Percentiles rank a stretch among this genome's conserved stretches.
phyloP scores from a whole-genome alignment of 1,140 invertebrate genomes.

The Apis cerana region DNA sequence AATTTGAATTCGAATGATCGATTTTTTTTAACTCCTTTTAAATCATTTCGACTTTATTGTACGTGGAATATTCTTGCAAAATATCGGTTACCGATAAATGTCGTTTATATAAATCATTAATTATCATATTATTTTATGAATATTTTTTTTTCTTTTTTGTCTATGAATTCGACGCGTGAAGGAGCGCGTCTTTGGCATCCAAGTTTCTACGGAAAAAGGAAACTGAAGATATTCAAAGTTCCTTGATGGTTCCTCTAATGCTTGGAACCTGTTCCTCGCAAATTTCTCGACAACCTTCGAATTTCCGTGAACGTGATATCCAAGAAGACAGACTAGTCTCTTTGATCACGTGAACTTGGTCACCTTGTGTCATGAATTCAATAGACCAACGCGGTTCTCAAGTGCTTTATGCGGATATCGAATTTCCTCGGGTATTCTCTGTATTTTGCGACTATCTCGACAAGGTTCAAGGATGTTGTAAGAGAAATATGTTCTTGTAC shows the following conservation, averaged over 20 bases:
- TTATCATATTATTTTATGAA: no score
- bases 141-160: no score
- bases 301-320: constrained; percentile 17
- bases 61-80: no score
- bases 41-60: no score
- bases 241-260: not conserved
- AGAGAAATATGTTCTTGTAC: no score
- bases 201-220: no score
- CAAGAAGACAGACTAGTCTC: not conserved
- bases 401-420: not conserved
- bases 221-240: no score
- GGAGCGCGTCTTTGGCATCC: no score
- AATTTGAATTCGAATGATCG: not conserved
- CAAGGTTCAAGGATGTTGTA: no score
- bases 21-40: not conserved
- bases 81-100: no score
- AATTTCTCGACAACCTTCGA: constrained; percentile 2
- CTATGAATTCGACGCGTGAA: no score
- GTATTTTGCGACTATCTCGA: not conserved
- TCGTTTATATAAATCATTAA: no score
- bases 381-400: not conserved
- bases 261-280: not conserved
- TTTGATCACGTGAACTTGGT: not conserved
- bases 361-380: constrained; percentile 1
- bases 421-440: constrained; percentile 7